Base-by-base conservation (phyloP, 2,888 invertebrate genomes). In the Rhagophthalmus giganteus region DNA sequence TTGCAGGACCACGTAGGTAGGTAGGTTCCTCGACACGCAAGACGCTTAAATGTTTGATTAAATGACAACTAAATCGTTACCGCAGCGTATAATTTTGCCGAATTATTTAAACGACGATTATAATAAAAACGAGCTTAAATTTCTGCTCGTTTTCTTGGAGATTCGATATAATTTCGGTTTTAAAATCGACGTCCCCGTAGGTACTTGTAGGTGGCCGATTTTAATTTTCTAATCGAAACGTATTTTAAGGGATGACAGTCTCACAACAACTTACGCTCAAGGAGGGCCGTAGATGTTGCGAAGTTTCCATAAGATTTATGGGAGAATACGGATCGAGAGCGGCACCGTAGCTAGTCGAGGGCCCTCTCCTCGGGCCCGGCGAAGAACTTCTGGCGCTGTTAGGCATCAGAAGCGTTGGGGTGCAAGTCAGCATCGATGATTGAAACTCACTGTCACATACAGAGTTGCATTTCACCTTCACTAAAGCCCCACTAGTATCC, bases 11-110 rank as follows among this genome's bases (percentile, higher is more conserved):
- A 25, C 33, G 42, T 48, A 53, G 25, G 34, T 52, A 24, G 28
- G 39, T 47, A 52, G 28, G 31, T 53, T 34, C 16, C 34, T 58
- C 42, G 31, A 44, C 62, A 62, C 62, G 62, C 62, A 61, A 50
- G 46, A 49, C 54, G 42, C 52, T 57, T 47, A 46, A 60, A 46
- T 44, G 41, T 60, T 58, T 62, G 60, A 66, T 66, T 62, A 64
- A 66, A 68, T 67, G 69, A 69, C 68, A 69, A 68, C 67, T 65
- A 67, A 67, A 65, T 67, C 63, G 67, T 67, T 67, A 63, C 53
- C 59, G 42, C 32, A 54, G 55, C 59, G 55, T 65, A 59, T 67
- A 66, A 66, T 66, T 66, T 64, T 55, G 41, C 28, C 42, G 49
- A 48, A 58, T 59, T 59, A 54, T 58, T 54, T 51, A 58, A 54